phyloP scores from a whole-genome alignment of 1,140 invertebrate species.

The Drosophila ambigua region DNA sequence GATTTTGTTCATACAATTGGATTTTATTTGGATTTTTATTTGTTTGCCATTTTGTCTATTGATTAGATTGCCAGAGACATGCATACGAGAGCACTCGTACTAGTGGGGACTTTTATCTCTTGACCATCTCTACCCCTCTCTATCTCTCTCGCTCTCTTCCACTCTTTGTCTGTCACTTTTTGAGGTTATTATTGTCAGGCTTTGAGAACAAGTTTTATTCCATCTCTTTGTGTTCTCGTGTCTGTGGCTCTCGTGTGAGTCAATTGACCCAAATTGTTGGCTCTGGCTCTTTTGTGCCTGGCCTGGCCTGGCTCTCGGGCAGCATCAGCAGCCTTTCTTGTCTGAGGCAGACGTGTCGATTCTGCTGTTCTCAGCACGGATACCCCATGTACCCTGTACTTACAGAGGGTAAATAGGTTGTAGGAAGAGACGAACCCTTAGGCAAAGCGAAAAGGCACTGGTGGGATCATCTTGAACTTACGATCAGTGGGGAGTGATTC shows the following conservation, averaged over 20 bases:
- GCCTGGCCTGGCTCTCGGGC: slow-evolving; percentile 25
- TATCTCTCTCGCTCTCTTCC: background rate
- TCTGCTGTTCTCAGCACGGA: slow-evolving; percentile 44
- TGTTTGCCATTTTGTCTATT: slow-evolving; percentile 30
- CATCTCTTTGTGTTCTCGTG: slow-evolving; percentile 24
- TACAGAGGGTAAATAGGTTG: background rate
- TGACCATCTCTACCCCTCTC: slow-evolving; percentile 23
- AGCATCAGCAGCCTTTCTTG: slow-evolving; percentile 31
- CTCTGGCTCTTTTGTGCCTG: slow-evolving; percentile 48
- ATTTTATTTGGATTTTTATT: slow-evolving; percentile 10
- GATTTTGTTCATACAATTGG: slow-evolving; percentile 22
- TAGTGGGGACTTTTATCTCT: slow-evolving; percentile 45
- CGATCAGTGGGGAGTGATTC: too few relatives aligned
- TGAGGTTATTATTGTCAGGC: slow-evolving; percentile 55
- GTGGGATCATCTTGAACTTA: background rate
- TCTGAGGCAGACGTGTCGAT: slow-evolving; percentile 49
- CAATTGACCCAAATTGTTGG: slow-evolving; percentile 57
- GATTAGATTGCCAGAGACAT: slow-evolving; percentile 40
- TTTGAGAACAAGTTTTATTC: slow-evolving; percentile 60
- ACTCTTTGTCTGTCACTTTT: slow-evolving; percentile 13
- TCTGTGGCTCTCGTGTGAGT: slow-evolving; percentile 47
- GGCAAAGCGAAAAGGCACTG: too few relatives aligned
- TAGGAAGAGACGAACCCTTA: background rate
- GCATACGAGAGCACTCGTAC: background rate
- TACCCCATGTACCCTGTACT: slow-evolving; percentile 34